Evolutionary conservation across 2,797 vertebrate species (phyloP).

Genomic region (Poecilia picta): DNA sequence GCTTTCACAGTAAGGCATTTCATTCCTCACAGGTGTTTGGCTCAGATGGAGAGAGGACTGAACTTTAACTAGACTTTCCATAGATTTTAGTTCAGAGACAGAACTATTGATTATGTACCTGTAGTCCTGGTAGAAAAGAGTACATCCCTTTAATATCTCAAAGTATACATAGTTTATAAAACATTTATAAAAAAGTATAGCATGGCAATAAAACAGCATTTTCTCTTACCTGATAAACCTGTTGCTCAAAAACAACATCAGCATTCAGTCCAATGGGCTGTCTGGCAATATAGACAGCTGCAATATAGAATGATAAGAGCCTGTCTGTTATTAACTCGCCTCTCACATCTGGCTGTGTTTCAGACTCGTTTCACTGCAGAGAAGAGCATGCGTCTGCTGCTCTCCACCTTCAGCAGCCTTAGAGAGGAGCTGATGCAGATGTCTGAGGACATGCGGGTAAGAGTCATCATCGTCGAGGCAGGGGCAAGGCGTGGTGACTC

Average conservation of each 20-base stretch:
- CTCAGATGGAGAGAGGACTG: not conserved
- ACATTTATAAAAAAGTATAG: not conserved
- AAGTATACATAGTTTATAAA: not conserved
- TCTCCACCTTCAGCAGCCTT: constrained; percentile 92
- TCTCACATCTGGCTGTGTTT: not conserved
- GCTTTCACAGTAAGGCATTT: not conserved
- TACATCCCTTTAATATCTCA: not conserved
- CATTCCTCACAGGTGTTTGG: not conserved
- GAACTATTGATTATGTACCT: not conserved
- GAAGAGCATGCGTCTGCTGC: constrained; percentile 90
- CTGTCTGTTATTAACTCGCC: not conserved
- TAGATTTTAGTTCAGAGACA: not conserved
- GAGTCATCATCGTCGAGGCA: constrained; percentile 14
- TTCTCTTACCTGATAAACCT: not conserved
- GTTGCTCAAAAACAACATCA: not conserved
- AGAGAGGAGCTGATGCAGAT: constrained; percentile 92
- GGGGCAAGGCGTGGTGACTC: not conserved
- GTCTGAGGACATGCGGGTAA: constrained; percentile 91
- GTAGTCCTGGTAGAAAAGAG: not conserved
- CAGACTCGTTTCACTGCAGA: constrained; percentile 92
- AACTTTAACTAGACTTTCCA: not conserved
- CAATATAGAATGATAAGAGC: too few relatives aligned
- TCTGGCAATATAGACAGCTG: too few relatives aligned
- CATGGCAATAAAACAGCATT: not conserved
- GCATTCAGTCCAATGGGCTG: not conserved